These are phyloP conservation scores for Megaceryle torquata DNA, from an alignment of 2,113 vertebrate genomes.

Conservation along the genomic window DNA sequence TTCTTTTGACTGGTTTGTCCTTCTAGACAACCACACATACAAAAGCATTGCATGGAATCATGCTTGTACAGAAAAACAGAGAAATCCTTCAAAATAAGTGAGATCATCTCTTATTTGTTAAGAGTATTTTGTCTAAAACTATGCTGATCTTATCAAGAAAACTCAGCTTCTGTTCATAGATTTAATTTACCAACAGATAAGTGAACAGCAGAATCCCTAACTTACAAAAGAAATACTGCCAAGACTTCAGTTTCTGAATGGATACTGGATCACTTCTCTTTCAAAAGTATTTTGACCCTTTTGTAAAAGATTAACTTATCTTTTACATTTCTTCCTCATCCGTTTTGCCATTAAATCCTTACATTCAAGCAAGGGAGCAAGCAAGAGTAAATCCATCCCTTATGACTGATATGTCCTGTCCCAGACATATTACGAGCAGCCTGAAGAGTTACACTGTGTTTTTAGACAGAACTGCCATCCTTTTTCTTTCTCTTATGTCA, in stretches of 20 bases:
- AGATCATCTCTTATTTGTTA: background rate
- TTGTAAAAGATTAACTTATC: background rate
- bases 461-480: background rate
- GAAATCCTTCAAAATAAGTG: background rate
- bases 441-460: background rate
- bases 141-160: background rate
- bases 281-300: background rate
- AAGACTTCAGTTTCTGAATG: background rate
- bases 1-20: background rate
- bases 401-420: background rate
- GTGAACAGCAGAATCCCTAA: background rate
- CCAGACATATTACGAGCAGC: background rate
- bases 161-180: background rate
- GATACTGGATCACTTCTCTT: background rate
- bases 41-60: background rate
- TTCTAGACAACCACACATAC: background rate
- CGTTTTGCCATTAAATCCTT: background rate
- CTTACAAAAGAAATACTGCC: background rate
- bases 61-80: background rate
- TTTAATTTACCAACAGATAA: background rate
- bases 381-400: accelerated
- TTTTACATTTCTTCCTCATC: background rate
- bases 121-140: background rate
- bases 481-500: background rate
- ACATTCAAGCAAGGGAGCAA: background rate